Conservation (phyloP, 2,113 vertebrate genomes). For the Dendrocopos noguchii region DNA sequence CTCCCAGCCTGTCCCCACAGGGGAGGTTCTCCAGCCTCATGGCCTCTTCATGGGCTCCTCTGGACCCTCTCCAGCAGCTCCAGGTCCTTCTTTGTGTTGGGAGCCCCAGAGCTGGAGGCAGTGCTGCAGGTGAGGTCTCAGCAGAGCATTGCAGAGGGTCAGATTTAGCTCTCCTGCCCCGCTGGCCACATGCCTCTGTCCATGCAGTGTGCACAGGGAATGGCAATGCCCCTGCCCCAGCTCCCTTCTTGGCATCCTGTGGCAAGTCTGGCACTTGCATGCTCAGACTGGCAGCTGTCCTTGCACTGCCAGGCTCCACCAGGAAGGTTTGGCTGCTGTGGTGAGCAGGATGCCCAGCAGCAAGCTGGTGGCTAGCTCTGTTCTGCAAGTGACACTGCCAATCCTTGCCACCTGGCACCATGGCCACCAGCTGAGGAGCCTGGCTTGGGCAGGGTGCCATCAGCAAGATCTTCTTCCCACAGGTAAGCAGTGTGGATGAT, state of each 20-base stretch:
- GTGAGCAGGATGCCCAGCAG: background rate
- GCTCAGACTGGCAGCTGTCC: background rate
- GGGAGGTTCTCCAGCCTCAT: too few species aligned
- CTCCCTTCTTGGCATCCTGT: background rate
- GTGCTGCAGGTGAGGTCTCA: too few species aligned
- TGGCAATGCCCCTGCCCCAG: background rate
- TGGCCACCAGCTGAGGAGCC: background rate
- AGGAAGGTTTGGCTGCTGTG: background rate
- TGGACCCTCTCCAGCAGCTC: too few species aligned
- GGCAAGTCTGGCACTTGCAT: background rate
- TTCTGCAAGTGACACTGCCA: background rate
- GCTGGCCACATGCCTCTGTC: too few species aligned
- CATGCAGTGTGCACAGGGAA: too few species aligned
- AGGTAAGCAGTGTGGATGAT: background rate
- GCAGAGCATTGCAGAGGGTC: too few species aligned
- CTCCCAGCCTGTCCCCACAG: too few species aligned
- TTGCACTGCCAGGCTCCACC: background rate
- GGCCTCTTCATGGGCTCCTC: too few species aligned
- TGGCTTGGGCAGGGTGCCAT: fast-evolving
- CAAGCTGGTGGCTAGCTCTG: background rate
- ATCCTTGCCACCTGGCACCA: background rate
- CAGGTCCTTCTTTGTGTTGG: too few species aligned
- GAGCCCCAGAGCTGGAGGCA: too few species aligned
- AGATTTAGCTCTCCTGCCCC: too few species aligned
- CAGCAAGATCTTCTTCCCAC: background rate